Evolutionary conservation across 2,797 vertebrate genomes (phyloP).

Genomic region (Myoxocephalus aenaeus): DNA sequence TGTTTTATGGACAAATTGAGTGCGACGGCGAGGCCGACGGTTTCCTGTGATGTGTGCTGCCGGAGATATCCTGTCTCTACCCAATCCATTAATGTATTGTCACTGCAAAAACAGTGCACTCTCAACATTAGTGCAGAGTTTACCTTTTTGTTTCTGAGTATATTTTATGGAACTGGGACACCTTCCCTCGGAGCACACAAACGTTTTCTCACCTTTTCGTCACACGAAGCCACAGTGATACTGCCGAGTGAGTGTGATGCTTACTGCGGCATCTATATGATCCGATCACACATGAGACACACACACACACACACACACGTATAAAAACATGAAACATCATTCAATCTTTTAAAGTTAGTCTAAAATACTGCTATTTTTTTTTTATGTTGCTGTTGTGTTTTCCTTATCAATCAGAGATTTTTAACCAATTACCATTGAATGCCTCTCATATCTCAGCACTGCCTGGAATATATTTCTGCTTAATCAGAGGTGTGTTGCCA

Average conservation of each 20-base stretch:
- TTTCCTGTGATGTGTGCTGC: neutral
- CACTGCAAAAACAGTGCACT: too few species aligned
- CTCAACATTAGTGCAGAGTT: neutral
- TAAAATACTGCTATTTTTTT: constrained; percentile 47
- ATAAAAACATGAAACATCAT: constrained; percentile 9
- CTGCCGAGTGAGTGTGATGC: neutral
- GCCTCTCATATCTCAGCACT: constrained; percentile 25
- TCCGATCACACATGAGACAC: neutral
- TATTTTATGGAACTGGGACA: neutral
- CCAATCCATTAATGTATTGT: neutral
- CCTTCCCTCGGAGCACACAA: too few species aligned
- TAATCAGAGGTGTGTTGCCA: constrained; percentile 79
- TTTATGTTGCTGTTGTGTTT: constrained; percentile 34
- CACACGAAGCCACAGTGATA: too few species aligned
- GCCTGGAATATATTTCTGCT: constrained; percentile 29
- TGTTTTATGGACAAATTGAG: neutral
- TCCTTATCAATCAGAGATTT: constrained; percentile 27
- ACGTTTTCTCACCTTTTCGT: neutral
- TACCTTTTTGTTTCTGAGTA: neutral
- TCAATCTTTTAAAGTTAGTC: constrained; percentile 27
- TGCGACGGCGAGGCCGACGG: neutral
- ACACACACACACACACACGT: neutral
- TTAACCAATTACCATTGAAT: constrained; percentile 13
- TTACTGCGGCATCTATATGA: neutral
- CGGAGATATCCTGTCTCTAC: neutral